These are phyloP conservation scores for Triplophysa rosa DNA, from an alignment of 2,113 vertebrate species.

Conservation along the genomic window DNA sequence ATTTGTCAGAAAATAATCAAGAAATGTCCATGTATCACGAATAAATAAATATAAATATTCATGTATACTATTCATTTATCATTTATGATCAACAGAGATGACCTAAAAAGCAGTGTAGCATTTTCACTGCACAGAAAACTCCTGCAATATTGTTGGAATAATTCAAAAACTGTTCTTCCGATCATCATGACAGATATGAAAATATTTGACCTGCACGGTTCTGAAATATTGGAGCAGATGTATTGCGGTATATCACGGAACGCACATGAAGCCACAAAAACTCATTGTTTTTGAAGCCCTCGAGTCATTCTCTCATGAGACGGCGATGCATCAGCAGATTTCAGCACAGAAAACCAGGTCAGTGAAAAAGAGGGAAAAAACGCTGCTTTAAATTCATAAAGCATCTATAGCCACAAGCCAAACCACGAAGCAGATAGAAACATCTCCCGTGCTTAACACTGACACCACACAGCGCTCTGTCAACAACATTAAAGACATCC, in stretches of 20 bases:
- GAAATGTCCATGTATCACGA: too few species aligned
- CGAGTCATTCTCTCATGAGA: background rate
- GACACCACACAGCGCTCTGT: background rate
- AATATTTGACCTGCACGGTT: too few species aligned
- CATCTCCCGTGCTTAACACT: background rate
- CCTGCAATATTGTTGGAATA: too few species aligned
- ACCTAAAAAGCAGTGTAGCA: too few species aligned
- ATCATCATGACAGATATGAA: too few species aligned
- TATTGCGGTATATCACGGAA: background rate
- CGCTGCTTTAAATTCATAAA: constrained; percentile 1
- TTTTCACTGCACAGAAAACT: too few species aligned
- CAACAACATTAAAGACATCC: background rate
- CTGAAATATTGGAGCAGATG: too few species aligned
- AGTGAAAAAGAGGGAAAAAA: background rate
- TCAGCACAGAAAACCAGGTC: constrained; percentile 11
- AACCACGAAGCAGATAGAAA: background rate
- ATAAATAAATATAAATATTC: too few species aligned
- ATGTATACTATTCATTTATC: too few species aligned
- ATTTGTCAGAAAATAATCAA: too few species aligned
- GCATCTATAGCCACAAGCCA: background rate
- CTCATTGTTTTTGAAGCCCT: background rate
- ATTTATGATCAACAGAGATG: too few species aligned
- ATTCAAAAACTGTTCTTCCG: too few species aligned
- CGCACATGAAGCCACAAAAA: background rate
- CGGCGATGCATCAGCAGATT: constrained; percentile 19